phyloP scores from a whole-genome alignment of 2,888 invertebrate genomes.

The Tetheella fluctuosa region DNA sequence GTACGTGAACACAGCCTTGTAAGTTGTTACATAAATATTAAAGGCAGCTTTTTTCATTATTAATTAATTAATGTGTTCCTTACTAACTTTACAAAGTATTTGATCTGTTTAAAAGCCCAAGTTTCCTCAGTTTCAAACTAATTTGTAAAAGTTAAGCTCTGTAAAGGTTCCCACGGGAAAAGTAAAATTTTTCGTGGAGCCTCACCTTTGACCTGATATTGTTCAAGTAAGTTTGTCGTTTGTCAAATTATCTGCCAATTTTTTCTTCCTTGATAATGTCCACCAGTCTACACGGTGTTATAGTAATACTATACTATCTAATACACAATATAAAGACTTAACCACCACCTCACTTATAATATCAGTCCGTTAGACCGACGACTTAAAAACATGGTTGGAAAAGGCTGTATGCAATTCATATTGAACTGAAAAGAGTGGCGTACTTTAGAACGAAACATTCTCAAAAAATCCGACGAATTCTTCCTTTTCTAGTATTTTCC shows the following conservation, averaged over 20 bases:
- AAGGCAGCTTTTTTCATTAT: neutral
- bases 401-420: no score
- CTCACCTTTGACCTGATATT: constrained; percentile 10
- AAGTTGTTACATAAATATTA: neutral
- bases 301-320: no score
- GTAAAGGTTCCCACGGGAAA: constrained; percentile 2
- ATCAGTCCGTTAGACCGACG: no score
- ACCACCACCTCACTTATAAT: no score
- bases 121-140: constrained; percentile 7
- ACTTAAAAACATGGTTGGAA: no score
- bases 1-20: no score
- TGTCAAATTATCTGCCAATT: neutral
- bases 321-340: no score
- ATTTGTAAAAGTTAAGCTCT: constrained; percentile 11
- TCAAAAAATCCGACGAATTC: no score
- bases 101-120: constrained; percentile 8
- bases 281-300: no score
- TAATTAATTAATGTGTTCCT: constrained; percentile 10
- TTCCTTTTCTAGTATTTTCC: no score
- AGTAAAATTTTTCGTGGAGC: constrained; percentile 2
- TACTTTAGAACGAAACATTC: no score
- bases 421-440: no score
- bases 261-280: neutral
- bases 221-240: constrained; percentile 4
- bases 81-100: constrained; percentile 9